Percentiles rank a stretch among this genome's conserved stretches.
Evolutionary conservation across 2,797 vertebrate genomes (phyloP).

Genomic region (Sebastes iracundus): DNA sequence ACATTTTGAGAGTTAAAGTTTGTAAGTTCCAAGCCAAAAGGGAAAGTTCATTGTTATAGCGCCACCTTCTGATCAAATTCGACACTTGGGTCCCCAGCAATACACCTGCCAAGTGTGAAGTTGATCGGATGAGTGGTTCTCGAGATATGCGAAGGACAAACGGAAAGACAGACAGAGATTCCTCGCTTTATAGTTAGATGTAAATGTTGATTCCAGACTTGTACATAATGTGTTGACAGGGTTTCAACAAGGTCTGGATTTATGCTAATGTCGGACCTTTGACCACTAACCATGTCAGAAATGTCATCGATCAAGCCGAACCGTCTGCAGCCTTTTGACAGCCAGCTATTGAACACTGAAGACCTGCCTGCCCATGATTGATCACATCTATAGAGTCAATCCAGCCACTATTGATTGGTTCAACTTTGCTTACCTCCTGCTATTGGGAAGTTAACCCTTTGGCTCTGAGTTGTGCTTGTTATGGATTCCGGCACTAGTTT

Average conservation of each 20-base stretch:
- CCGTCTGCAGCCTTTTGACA: constrained; percentile 47
- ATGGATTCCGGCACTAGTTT: constrained; percentile 38
- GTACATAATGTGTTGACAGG: neutral
- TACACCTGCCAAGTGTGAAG: too few species aligned
- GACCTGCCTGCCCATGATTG: constrained; percentile 58
- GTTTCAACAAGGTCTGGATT: constrained; percentile 26
- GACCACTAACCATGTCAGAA: constrained; percentile 33
- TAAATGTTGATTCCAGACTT: neutral
- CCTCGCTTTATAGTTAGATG: too few species aligned
- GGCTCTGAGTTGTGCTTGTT: constrained; percentile 54
- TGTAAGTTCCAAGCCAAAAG: too few species aligned
- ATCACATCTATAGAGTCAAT: constrained; percentile 62
- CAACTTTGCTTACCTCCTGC: constrained; percentile 75
- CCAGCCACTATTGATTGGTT: constrained; percentile 56
- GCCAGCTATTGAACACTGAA: constrained; percentile 45
- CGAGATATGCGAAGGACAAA: too few species aligned
- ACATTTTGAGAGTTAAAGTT: too few species aligned
- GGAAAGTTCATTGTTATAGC: too few species aligned
- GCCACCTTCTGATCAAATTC: too few species aligned
- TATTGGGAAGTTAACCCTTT: constrained; percentile 55
- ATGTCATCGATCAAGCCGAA: constrained; percentile 34
- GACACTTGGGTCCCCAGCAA: too few species aligned
- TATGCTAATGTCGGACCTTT: constrained; percentile 43
- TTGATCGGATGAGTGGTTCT: too few species aligned
- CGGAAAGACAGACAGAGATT: too few species aligned